Evolutionary conservation across 2,888 invertebrate genomes (phyloP).

Genomic region (Sminthurides aquaticus): DNA sequence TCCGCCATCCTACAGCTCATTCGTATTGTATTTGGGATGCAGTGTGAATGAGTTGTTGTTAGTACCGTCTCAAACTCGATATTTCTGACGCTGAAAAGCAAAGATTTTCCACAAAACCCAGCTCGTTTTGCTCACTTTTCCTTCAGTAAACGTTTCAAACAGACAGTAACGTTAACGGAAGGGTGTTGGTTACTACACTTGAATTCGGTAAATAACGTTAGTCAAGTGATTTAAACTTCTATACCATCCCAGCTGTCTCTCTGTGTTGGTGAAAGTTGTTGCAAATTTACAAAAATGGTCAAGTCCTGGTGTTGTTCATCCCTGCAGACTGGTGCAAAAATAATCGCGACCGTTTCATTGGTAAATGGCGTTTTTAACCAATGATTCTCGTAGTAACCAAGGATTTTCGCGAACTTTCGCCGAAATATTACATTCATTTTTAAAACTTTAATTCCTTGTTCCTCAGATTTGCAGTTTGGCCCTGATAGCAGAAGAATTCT

Average conservation of each 20-base stretch:
- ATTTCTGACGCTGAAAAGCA: background rate
- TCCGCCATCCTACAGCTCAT: too few species aligned
- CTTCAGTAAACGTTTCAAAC: too few species aligned
- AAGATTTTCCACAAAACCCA: too few species aligned
- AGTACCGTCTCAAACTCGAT: background rate
- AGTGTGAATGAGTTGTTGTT: background rate
- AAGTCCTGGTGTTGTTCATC: slow-evolving; percentile 16
- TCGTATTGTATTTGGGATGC: too few species aligned
- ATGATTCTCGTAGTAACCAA: background rate
- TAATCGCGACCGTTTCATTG: slow-evolving; percentile 16
- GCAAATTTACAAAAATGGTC: slow-evolving; percentile 22
- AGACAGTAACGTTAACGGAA: too few species aligned
- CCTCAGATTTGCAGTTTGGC: slow-evolving; percentile 7
- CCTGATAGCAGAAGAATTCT: slow-evolving; percentile 12
- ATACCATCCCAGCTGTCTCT: too few species aligned
- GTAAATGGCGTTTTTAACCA: too few species aligned
- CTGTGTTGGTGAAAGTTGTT: too few species aligned
- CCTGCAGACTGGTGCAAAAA: slow-evolving; percentile 14
- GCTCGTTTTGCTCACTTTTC: too few species aligned
- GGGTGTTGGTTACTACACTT: too few species aligned
- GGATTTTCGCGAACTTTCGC: background rate
- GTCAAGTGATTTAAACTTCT: too few species aligned
- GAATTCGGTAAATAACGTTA: too few species aligned
- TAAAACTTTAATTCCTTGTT: background rate
- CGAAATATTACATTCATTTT: background rate